A percentile compares a stretch with the other conserved stretches of the same genome.
Conservation (phyloP, 1,140 invertebrate species). For the Daktulosphaira vitifoliae region DNA sequence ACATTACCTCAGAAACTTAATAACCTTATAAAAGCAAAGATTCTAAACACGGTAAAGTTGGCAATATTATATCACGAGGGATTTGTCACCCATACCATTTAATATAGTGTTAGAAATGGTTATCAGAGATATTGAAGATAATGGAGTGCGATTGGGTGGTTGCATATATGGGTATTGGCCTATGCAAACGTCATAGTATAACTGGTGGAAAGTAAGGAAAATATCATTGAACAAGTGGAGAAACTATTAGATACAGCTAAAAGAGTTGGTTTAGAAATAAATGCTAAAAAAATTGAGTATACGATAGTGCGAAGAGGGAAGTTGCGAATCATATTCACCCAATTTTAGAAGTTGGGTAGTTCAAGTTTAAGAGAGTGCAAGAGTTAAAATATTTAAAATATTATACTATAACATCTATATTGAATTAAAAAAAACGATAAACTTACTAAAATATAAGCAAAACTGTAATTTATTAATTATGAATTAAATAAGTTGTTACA, state of each 20-base stretch:
- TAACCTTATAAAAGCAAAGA: too few species aligned
- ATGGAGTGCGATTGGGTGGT: not conserved
- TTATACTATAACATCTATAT: too few species aligned
- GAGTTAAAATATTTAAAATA: too few species aligned
- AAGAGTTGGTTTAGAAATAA: conserved; percentile 1
- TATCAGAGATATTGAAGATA: not conserved
- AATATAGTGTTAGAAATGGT: not conserved
- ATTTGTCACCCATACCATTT: too few species aligned
- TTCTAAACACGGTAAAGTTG: too few species aligned
- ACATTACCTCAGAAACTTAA: too few species aligned
- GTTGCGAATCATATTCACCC: not conserved
- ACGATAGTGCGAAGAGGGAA: not conserved
- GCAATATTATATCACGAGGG: too few species aligned
- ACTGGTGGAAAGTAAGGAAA: not conserved
- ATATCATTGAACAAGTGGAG: not conserved
- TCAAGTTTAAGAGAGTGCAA: not conserved
- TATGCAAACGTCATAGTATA: not conserved
- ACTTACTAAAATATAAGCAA: not conserved
- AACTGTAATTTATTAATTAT: conserved; percentile 1
- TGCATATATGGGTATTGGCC: not conserved
- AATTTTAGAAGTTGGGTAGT: not conserved
- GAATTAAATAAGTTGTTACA: conserved; percentile 14
- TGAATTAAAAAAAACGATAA: not conserved
- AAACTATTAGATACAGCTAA: conserved; percentile 3
- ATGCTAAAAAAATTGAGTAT: not conserved